These are phyloP conservation scores for Mylabris sibirica DNA, from an alignment of 2,888 invertebrate species.

Conservation along the genomic window DNA sequence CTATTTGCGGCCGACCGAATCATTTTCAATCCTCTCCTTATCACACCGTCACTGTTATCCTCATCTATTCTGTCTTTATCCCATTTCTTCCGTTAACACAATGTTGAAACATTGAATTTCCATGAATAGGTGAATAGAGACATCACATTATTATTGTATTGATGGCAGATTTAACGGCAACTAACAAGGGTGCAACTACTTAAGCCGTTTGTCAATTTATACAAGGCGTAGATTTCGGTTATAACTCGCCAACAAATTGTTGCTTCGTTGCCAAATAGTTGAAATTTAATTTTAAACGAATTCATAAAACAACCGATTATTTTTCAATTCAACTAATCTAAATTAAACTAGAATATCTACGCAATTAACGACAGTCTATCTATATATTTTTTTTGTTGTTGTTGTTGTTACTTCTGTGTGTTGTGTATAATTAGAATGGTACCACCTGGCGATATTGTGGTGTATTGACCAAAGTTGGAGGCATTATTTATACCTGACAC, in stretches of 20 bases:
- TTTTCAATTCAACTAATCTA: too few species aligned
- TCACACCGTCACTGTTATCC: conserved; percentile 44
- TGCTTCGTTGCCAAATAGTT: conserved; percentile 41
- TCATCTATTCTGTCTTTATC: conserved; percentile 50
- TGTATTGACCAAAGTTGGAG: conserved; percentile 49
- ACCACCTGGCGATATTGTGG: conserved; percentile 35
- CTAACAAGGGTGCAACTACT: conserved; percentile 41
- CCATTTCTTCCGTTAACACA: conserved; percentile 50
- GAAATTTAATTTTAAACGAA: not conserved
- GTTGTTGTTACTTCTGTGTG: too few species aligned
- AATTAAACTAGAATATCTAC: not conserved
- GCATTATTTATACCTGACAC: conserved; percentile 52
- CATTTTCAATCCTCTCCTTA: conserved; percentile 55
- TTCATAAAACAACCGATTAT: too few species aligned
- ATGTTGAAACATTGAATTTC: conserved; percentile 50
- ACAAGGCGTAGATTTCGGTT: conserved; percentile 52
- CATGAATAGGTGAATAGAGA: conserved; percentile 42
- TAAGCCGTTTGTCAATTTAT: conserved; percentile 54
- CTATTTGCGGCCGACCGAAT: conserved; percentile 60
- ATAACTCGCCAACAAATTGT: conserved; percentile 45
- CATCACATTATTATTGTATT: not conserved
- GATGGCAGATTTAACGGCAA: not conserved
- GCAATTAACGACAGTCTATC: not conserved
- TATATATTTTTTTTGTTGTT: not conserved
- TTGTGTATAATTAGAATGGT: conserved; percentile 17